Base-by-base conservation (phyloP, 53 echinoderm and acorn worm genomes). In the Zoroaster sp. region DNA sequence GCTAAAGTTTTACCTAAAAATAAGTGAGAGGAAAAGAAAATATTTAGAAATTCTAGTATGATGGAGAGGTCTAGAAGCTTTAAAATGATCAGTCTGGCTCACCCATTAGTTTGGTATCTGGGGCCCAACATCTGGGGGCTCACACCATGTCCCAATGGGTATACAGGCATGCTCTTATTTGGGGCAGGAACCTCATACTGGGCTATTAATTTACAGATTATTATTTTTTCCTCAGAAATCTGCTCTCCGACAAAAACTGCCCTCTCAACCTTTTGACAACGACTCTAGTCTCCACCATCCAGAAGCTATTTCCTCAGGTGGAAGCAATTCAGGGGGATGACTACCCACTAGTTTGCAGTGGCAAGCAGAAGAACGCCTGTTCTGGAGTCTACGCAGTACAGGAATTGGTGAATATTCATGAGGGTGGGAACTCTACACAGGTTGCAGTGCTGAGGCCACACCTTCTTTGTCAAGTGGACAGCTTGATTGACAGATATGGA, bases 251-350 rank as follows among this genome's bases (percentile, higher is more conserved):
- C 31, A n/a, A 25, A 2, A 28, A 45, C 68, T 91, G 91, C 59
- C 93, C 93, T 39, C n/a, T 93, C 21, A 25, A 66, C 13, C 79
- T 74, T 35, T 7, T 93, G 49, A 74, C 28, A 35, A 71, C 49
- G 1, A 34, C 14, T 7, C 34, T 85, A 71, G 70, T 70, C 36
- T 71, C 71, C 35, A 31, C 46, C 6, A 69, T 85, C 71, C 85
- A 70, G 85, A 12, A 1, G 35, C 4, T 36, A 8, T 36, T 68
- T 15, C 83, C 85, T 28, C 42, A 51, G 18, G 1, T 23, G 21
- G 30, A 46, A 10, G 47, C 46, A 34, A 40, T 37, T 10, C 46
- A 45, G 34, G 70, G 44, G 10, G 17, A 69, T 25, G 9, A 46
- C 46, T 35, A 34, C 6, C 21, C 45, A 12, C 4, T 0, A 12